phyloP scores from a whole-genome alignment of 1,140 invertebrate species.

The Papilio machaon region DNA sequence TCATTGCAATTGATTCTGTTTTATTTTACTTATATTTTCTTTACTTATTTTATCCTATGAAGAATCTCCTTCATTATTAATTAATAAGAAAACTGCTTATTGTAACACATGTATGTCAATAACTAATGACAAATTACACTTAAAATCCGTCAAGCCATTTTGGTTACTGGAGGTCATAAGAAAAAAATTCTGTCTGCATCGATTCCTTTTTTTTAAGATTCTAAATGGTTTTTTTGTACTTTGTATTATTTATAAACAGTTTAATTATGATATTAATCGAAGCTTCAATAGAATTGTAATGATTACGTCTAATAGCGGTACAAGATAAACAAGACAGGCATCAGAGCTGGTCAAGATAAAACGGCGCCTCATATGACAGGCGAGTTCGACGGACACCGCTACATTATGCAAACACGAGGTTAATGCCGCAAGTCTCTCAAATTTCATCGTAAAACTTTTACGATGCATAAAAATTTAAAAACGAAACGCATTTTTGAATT shows the following conservation, averaged over 20 bases:
- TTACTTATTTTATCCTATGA: not conserved
- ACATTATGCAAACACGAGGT: conserved; percentile 42
- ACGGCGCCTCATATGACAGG: conserved; percentile 48
- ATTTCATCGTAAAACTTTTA: conserved; percentile 7
- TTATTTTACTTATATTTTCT: not conserved
- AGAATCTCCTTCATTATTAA: no score
- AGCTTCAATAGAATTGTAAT: conserved; percentile 39
- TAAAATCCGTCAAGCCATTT: no score
- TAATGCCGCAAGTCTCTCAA: not conserved
- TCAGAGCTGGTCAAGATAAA: conserved; percentile 48
- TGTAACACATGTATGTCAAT: no score
- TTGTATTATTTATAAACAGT: not conserved
- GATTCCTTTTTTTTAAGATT: no score
- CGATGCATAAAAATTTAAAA: conserved; percentile 1
- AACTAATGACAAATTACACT: no score
- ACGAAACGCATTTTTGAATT: not conserved
- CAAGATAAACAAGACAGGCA: conserved; percentile 43
- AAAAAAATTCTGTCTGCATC: no score
- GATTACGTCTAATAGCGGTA: conserved; percentile 51
- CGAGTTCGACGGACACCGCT: conserved; percentile 21
- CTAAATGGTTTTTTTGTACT: no score
- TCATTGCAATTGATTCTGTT: not conserved
- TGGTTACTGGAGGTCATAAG: no score
- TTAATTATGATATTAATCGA: conserved; percentile 20
- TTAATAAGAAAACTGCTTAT: no score